Percentiles rank a stretch among this genome's conserved stretches.
Evolutionary conservation across 2,797 vertebrate genomes (phyloP).

Genomic region (Dendrocincla fuliginosa): DNA sequence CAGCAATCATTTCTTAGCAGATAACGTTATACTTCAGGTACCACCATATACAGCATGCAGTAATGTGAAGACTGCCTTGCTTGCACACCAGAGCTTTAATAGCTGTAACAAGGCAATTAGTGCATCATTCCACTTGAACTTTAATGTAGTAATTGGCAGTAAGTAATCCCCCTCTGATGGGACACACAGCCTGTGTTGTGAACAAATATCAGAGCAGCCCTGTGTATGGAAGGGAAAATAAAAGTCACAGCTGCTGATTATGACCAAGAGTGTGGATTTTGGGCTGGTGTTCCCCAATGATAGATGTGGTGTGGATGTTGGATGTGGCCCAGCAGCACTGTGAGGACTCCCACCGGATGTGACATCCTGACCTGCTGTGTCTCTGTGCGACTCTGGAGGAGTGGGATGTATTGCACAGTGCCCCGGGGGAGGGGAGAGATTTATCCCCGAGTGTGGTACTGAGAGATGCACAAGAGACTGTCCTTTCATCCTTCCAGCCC

Average conservation of each 20-base stretch:
- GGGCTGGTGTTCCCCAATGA: not conserved
- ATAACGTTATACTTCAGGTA: not conserved
- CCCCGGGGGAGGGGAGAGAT: not conserved
- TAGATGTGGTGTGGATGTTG: not conserved
- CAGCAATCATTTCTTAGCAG: not conserved
- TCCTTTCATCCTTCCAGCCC: not conserved
- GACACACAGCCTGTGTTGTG: not conserved
- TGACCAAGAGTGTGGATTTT: not conserved
- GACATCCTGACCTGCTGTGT: not conserved
- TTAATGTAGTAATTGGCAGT: conserved; percentile 36
- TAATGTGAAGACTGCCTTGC: conserved; percentile 31
- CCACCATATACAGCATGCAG: not conserved
- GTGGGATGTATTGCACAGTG: not conserved
- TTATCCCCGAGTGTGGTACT: not conserved
- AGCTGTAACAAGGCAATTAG: conserved; percentile 65
- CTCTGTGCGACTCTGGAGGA: accelerated
- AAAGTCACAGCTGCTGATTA: not conserved
- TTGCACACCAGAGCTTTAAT: conserved; percentile 55
- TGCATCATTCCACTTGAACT: conserved; percentile 60
- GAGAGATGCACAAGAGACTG: not conserved
- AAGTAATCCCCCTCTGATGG: conserved; percentile 21
- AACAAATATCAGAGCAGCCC: not conserved
- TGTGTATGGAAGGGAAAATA: not conserved
- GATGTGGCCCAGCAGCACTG: not conserved
- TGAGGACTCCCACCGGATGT: not conserved